Base-by-base conservation (phyloP, 2,888 invertebrate genomes). In the Ellobium chinense region DNA sequence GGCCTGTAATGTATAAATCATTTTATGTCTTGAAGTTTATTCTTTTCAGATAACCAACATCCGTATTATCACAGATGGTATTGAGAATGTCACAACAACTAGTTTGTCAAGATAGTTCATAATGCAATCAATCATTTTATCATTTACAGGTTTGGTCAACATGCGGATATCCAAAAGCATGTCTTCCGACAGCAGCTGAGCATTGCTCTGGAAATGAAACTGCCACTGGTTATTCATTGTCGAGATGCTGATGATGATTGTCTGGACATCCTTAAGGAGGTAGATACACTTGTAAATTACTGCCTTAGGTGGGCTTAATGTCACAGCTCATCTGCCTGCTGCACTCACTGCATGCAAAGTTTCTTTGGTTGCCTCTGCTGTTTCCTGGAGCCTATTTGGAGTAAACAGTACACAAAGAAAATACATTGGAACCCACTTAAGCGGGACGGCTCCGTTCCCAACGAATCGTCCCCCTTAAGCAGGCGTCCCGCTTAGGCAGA, bases 181-280 rank as follows among this genome's bases (percentile, higher is more conserved):
- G 93, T 93, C 39, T 93, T 94, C 76, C 84, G 85, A 12, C 83
- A 84, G 3, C 94, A 94, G 87, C 83, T 94, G 29, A 81, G 87
- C 46, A 85, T 94, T 9, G 94, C 94, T 3, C 27, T 91, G 27
- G 85, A 90, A 18, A 66, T 89, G 75, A 85, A 91, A 12, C 88
- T 92, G 68, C 93, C 94, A 0, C 81, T 94, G 0, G 93, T 94
- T 12, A 93, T 94, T 79, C 94, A 94, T 86, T 93, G 93, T 86
- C 87, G 94, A 58, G 92, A 93, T 80, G 93, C 94, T 2, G 92
- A 93, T 82, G 87, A 90, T 14, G 93, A 93, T 81, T 91, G 92
- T 46, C 85, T 93, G 1, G 79, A 88, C 12, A 92, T 93, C 18
- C 77, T 94, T 78, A 89, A 91, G 82, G 86, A 93, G 91, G 94